These are phyloP conservation scores for Polypterus senegalus DNA, from an alignment of 2,113 vertebrate species.

Conservation along the genomic window DNA sequence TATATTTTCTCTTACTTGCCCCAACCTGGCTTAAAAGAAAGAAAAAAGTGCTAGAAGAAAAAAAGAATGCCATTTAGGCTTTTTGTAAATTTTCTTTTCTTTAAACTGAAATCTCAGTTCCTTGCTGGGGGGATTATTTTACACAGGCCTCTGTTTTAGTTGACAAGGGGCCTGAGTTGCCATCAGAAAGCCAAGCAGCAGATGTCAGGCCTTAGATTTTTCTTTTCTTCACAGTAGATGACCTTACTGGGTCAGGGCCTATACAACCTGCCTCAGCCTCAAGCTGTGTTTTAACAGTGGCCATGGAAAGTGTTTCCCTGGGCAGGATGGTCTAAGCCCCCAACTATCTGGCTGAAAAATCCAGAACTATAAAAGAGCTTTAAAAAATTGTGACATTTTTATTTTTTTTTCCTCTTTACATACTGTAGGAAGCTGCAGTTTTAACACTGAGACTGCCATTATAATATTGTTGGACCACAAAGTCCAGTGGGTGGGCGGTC, in stretches of 20 bases:
- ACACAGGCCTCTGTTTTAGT: slow-evolving; percentile 43
- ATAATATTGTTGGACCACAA: too few species aligned
- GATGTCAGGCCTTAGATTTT: slow-evolving; percentile 55
- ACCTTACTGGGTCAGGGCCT: slow-evolving; percentile 51
- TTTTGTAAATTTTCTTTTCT: slow-evolving; percentile 18
- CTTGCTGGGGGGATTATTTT: slow-evolving; percentile 60
- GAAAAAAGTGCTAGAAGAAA: slow-evolving; percentile 12
- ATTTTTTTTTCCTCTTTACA: slow-evolving; percentile 43
- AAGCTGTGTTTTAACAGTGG: slow-evolving; percentile 47
- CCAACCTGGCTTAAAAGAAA: neutral
- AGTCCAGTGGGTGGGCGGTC: too few species aligned
- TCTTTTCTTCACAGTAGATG: slow-evolving; percentile 42
- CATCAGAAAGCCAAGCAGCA: slow-evolving; percentile 51
- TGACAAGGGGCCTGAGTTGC: slow-evolving; percentile 42
- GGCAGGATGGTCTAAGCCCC: slow-evolving; percentile 37
- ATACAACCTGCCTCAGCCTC: slow-evolving; percentile 42
- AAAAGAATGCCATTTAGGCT: slow-evolving; percentile 48
- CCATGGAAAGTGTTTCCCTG: slow-evolving; percentile 38
- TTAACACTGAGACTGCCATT: too few species aligned
- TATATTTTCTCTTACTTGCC: slow-evolving; percentile 25
- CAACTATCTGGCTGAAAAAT: slow-evolving; percentile 26
- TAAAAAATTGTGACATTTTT: slow-evolving; percentile 15
- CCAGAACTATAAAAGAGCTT: neutral
- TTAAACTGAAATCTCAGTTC: slow-evolving; percentile 41
- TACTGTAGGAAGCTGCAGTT: slow-evolving; percentile 26